These are phyloP conservation scores for Heliconius hermathena DNA, from an alignment of 1,140 invertebrate genomes.

Conservation along the genomic window DNA sequence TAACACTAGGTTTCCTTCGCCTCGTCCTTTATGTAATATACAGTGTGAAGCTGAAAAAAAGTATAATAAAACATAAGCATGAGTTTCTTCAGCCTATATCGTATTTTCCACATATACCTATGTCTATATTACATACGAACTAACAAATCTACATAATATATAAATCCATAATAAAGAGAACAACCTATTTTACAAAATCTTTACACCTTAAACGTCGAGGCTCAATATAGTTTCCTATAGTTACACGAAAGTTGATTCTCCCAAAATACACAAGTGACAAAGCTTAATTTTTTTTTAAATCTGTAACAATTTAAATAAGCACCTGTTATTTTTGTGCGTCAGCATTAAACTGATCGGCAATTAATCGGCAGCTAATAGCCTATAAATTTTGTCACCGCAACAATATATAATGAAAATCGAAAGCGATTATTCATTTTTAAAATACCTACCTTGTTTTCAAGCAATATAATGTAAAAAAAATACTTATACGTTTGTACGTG, in stretches of 20 bases:
- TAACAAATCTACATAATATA: too few relatives aligned
- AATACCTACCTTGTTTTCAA: slow-evolving; percentile 42
- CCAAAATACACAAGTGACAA: background rate
- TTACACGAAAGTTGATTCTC: background rate
- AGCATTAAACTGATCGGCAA: slow-evolving; percentile 48
- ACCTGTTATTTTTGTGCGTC: slow-evolving; percentile 21
- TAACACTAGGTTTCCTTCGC: too few relatives aligned
- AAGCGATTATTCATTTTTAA: slow-evolving; percentile 58
- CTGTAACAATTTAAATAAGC: background rate
- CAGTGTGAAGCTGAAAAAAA: too few relatives aligned
- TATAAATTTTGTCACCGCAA: slow-evolving; percentile 65
- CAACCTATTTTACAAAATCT: background rate
- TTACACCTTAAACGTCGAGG: background rate
- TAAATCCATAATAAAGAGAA: too few relatives aligned
- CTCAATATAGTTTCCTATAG: background rate
- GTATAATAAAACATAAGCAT: too few relatives aligned
- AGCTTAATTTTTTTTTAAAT: background rate
- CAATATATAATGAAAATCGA: slow-evolving; percentile 65
- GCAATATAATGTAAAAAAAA: slow-evolving; percentile 53
- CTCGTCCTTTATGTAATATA: too few relatives aligned
- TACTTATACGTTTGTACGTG: slow-evolving; percentile 49
- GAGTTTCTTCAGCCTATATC: too few relatives aligned
- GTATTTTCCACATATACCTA: too few relatives aligned
- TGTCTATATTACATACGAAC: too few relatives aligned
- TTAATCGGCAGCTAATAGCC: slow-evolving; percentile 62